Base-by-base conservation (phyloP, 2,888 invertebrate genomes). In the Hyles lineata region DNA sequence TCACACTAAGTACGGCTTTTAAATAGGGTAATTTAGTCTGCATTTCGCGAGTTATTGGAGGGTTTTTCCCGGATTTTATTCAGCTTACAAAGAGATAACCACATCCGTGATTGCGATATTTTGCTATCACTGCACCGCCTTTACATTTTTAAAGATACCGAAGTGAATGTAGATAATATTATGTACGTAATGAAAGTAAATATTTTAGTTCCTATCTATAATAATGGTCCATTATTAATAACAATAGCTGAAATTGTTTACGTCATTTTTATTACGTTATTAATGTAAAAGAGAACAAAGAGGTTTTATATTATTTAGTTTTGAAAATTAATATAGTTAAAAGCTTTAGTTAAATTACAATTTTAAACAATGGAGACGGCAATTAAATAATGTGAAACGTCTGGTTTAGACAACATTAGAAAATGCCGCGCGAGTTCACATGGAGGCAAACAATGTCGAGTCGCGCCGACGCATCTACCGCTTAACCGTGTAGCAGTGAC, bases 351-450 rank as follows among this genome's bases (percentile, higher is more conserved):
- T 90, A 91, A 90, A 90, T 91, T 92, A 85, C 85, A 85, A 82
- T 84, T 75, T 76, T 83, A 90, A 89, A 94, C 93, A 93, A 94
- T 93, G 86, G 93, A 85, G 79, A 81, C 82, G 77, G 87, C 89
- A 93, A 92, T 93, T 93, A 92, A 90, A 90, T 91, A 92, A 93
- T 93, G 93, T 87, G 92, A 93, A 92, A 89, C 87, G 82, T 85
- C 82, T 84, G 80, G 87, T 86, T 89, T 88, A 88, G 88, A 88
- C 89, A 89, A 88, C 90, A 88, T 88, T 87, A 90, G 83, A 83
- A 81, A 86, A 67, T 85, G 82, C 88, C 87, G 88, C 83, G 79
- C 77, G 80, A 74, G 86, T 91, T 92, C 92, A 85, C 92, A 90
- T 87, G 85, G 79, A 79, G 76, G 72, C 74, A 85, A 55, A 89